Percentiles rank a stretch among this genome's conserved stretches.
Conservation (phyloP, 1,140 invertebrate species). For the Nomia melanderi region DNA sequence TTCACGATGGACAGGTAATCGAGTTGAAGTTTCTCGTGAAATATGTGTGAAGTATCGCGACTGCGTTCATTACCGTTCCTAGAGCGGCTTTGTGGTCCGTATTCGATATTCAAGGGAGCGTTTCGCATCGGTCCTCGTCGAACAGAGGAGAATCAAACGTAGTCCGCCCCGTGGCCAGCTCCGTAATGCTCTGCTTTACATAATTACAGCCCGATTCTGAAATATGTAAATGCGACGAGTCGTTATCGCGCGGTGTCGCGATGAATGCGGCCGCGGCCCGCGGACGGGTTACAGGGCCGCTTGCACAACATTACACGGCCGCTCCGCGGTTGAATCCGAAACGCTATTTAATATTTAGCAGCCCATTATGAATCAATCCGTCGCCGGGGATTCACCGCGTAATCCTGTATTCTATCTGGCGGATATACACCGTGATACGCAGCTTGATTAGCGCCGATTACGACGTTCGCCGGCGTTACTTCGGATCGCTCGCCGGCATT, state of each 20-base stretch:
- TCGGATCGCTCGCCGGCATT: slow-evolving; percentile 51
- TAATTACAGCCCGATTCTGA: slow-evolving; percentile 37
- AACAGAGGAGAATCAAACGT: neutral
- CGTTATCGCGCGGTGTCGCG: slow-evolving; percentile 24
- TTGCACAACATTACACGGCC: slow-evolving; percentile 9
- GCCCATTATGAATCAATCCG: slow-evolving; percentile 56
- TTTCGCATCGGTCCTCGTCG: slow-evolving; percentile 15
- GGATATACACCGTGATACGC: slow-evolving; percentile 44
- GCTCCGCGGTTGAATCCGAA: slow-evolving; percentile 37
- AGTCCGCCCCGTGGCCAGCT: neutral
- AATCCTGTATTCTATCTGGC: slow-evolving; percentile 49
- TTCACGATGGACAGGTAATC: too few species aligned
- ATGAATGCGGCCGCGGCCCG: neutral
- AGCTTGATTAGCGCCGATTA: slow-evolving; percentile 63
- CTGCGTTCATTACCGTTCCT: neutral
- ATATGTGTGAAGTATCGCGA: neutral
- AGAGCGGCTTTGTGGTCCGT: neutral
- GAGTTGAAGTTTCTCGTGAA: neutral
- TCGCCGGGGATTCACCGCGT: slow-evolving; percentile 39
- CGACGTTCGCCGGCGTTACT: slow-evolving; percentile 33
- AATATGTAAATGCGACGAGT: slow-evolving; percentile 33
- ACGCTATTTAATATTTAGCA: slow-evolving; percentile 49
- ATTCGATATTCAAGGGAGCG: slow-evolving; percentile 18
- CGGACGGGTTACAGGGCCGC: too few species aligned
- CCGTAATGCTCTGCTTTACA: slow-evolving; percentile 19